A percentile compares a stretch with the other conserved stretches of the same genome.
These are phyloP conservation scores for Pinctada fucata DNA, from an alignment of 2,888 invertebrate genomes.

Conservation along the genomic window DNA sequence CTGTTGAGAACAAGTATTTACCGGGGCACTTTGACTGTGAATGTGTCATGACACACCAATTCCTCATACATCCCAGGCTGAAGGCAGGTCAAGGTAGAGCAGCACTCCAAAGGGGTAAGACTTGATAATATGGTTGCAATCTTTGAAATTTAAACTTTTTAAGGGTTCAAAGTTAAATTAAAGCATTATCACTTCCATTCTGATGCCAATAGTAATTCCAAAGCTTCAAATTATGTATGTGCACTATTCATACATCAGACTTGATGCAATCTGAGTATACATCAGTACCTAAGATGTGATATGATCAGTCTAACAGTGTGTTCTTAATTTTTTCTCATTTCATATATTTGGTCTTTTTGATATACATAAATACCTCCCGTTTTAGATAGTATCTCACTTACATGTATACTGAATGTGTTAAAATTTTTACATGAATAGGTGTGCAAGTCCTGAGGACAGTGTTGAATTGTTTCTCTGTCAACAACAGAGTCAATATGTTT, in stretches of 20 bases:
- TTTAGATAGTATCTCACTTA: too few species aligned
- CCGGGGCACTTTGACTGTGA: conserved; percentile 86
- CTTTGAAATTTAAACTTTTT: too few species aligned
- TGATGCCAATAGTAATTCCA: neutral
- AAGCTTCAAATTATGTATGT: neutral
- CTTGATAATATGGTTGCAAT: too few species aligned
- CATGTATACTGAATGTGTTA: too few species aligned
- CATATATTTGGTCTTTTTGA: too few species aligned
- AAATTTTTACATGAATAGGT: conserved; percentile 50
- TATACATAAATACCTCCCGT: too few species aligned
- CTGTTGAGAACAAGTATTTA: conserved; percentile 78
- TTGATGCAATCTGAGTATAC: too few species aligned
- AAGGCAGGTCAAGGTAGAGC: conserved; percentile 77
- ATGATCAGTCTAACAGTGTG: too few species aligned
- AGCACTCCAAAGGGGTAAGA: conserved; percentile 48
- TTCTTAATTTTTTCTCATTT: too few species aligned
- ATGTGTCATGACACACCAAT: conserved; percentile 85
- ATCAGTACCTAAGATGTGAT: too few species aligned
- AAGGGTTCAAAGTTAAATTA: too few species aligned
- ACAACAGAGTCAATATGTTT: conserved; percentile 87
- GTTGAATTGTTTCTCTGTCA: conserved; percentile 84
- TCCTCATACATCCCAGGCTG: conserved; percentile 84
- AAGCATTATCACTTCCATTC: neutral
- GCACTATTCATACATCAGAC: too few species aligned
- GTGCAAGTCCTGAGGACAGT: conserved; percentile 82